phyloP scores from a whole-genome alignment of 1,140 invertebrate genomes.

The Bombus huntii region DNA sequence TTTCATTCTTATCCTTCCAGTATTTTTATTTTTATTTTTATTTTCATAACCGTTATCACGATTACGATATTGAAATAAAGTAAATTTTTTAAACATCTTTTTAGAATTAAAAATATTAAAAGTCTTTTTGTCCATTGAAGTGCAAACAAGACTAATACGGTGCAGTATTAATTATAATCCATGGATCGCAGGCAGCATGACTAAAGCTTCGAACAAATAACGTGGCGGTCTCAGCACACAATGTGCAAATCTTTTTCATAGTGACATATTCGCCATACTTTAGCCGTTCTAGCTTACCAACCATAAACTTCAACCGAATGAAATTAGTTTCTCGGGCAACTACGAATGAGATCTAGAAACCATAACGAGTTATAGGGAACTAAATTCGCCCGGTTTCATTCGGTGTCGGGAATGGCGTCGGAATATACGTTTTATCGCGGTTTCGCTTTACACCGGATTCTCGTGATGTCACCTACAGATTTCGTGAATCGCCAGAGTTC shows the following conservation, averaged over 20 bases:
- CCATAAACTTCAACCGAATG: not conserved
- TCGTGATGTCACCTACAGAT: conserved; percentile 46
- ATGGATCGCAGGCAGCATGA: too few species aligned
- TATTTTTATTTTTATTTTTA: too few species aligned
- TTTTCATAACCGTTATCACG: too few species aligned
- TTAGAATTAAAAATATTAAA: too few species aligned
- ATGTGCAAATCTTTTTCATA: not conserved
- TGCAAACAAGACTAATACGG: too few species aligned
- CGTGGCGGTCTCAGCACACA: not conserved
- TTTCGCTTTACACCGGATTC: conserved; percentile 4
- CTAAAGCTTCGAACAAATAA: too few species aligned
- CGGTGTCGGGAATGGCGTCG: not conserved
- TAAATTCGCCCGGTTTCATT: conserved; percentile 14
- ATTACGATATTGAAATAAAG: too few species aligned
- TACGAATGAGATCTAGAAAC: conserved; percentile 17
- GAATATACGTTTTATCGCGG: conserved; percentile 39
- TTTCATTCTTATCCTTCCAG: too few species aligned
- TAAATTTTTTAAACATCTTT: too few species aligned
- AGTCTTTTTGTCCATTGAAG: too few species aligned
- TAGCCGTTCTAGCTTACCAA: not conserved
- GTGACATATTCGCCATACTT: not conserved
- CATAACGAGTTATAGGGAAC: conserved; percentile 24
- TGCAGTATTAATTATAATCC: too few species aligned
- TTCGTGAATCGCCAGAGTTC: conserved; percentile 29
- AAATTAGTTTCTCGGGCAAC: conserved; percentile 20